phyloP scores from a whole-genome alignment of 2,797 vertebrate species.

The Intellagama lesueurii region DNA sequence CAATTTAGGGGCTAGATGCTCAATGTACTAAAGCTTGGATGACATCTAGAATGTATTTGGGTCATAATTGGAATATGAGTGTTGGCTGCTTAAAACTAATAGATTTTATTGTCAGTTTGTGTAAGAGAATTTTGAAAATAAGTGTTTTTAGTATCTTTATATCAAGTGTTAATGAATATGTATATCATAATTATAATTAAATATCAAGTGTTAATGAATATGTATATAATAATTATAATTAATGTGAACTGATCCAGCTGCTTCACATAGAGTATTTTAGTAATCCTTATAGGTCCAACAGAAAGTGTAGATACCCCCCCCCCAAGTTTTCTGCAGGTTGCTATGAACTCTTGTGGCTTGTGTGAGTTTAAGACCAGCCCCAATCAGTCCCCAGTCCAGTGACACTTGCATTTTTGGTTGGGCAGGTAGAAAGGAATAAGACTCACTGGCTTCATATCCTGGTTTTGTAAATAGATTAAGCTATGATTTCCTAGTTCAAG shows the following conservation, averaged over 20 bases:
- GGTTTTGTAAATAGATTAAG: not conserved
- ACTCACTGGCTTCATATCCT: not conserved
- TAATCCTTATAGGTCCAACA: too few species aligned
- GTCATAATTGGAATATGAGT: not conserved
- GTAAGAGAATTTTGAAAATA: not conserved
- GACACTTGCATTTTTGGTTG: not conserved
- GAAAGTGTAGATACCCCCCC: too few species aligned
- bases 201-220: not conserved
- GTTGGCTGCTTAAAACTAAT: not conserved
- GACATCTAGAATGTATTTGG: not conserved
- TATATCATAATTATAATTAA: too few species aligned
- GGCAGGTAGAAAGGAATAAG: not conserved
- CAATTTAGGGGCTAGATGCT: not conserved
- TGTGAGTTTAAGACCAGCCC: too few species aligned
- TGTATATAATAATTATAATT: too few species aligned
- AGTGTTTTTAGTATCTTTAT: not conserved
- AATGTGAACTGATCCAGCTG: too few species aligned
- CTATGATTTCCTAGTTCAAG: not conserved
- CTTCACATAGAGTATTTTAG: too few species aligned
- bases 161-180: not conserved
- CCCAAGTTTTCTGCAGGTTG: too few species aligned
- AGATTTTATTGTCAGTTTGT: not conserved
- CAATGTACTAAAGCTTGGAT: not conserved
- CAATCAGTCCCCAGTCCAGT: too few species aligned
- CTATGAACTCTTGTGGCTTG: too few species aligned